These are phyloP conservation scores for Triops longicaudatus DNA, from an alignment of 1,140 invertebrate genomes.

Conservation along the genomic window DNA sequence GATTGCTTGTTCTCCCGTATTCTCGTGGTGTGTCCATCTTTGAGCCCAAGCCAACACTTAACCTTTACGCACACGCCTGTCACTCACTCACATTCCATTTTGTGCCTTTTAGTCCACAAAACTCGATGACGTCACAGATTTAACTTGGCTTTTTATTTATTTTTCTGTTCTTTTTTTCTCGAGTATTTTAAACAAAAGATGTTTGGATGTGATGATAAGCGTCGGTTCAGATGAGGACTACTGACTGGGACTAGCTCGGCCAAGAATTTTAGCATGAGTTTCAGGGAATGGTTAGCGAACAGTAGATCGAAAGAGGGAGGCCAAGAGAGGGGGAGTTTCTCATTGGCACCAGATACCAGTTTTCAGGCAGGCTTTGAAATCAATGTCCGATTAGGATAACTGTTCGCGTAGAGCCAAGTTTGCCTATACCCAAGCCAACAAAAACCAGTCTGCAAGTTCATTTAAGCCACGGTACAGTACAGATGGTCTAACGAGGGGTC, in stretches of 20 bases:
- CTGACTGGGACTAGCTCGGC: no score
- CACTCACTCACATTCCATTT: background rate
- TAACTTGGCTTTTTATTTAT: background rate
- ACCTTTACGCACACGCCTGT: conserved; percentile 14
- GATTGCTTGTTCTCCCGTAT: background rate
- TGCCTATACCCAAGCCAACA: no score
- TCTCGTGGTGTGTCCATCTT: background rate
- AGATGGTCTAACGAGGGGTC: no score
- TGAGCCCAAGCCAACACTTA: background rate
- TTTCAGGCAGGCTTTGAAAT: background rate
- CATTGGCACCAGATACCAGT: background rate
- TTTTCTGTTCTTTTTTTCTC: no score
- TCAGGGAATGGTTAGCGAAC: background rate
- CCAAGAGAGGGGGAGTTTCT: background rate
- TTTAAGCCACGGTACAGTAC: no score
- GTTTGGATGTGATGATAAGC: no score
- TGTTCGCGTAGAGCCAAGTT: background rate
- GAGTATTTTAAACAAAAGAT: no score
- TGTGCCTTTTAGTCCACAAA: background rate
- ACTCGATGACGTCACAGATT: background rate
- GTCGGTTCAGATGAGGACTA: no score
- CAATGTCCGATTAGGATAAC: background rate
- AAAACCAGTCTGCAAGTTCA: no score
- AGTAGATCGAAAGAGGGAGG: background rate
- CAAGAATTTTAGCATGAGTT: background rate